Evolutionary conservation across 2,113 vertebrate genomes (phyloP).

Genomic region (Brachyhypopomus gauderio): DNA sequence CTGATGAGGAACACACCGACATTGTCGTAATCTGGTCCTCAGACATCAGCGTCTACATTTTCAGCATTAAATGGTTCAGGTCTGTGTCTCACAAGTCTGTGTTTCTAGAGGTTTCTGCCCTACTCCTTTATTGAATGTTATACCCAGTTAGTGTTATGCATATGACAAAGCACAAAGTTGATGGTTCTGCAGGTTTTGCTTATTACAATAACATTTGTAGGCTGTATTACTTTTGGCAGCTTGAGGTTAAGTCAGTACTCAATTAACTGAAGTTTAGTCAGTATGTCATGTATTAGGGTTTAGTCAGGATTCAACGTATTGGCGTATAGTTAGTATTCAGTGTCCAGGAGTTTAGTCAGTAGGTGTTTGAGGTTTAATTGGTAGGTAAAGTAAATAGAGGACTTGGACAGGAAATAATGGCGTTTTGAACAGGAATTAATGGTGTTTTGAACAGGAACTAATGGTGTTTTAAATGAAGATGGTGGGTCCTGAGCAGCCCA

Average conservation of each 20-base stretch:
- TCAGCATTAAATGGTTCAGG: slow-evolving; percentile 67
- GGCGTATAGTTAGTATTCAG: slow-evolving; percentile 3
- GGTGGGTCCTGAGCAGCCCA: background rate
- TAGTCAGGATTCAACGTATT: slow-evolving; percentile 12
- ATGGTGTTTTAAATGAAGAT: slow-evolving; percentile 46
- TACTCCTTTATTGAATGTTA: background rate
- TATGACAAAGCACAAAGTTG: background rate
- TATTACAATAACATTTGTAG: too few relatives aligned
- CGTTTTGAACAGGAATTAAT: slow-evolving; percentile 35
- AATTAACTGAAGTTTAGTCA: too few relatives aligned
- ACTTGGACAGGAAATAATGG: background rate
- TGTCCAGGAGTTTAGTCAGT: slow-evolving; percentile 8
- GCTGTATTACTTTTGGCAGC: too few relatives aligned
- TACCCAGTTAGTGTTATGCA: background rate
- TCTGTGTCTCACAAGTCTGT: slow-evolving; percentile 17
- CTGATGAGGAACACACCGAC: background rate
- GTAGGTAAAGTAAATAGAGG: slow-evolving; percentile 7
- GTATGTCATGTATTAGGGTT: too few relatives aligned
- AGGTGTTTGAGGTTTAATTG: slow-evolving; percentile 40
- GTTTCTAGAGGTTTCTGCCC: slow-evolving; percentile 34
- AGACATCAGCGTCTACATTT: slow-evolving; percentile 3
- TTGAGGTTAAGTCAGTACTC: too few relatives aligned
- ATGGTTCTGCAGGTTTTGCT: slow-evolving; percentile 27
- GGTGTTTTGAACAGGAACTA: slow-evolving; percentile 39
- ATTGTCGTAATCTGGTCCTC: background rate